Evolutionary conservation across 2,888 invertebrate genomes (phyloP).

Genomic region (Oscheius sp.): DNA sequence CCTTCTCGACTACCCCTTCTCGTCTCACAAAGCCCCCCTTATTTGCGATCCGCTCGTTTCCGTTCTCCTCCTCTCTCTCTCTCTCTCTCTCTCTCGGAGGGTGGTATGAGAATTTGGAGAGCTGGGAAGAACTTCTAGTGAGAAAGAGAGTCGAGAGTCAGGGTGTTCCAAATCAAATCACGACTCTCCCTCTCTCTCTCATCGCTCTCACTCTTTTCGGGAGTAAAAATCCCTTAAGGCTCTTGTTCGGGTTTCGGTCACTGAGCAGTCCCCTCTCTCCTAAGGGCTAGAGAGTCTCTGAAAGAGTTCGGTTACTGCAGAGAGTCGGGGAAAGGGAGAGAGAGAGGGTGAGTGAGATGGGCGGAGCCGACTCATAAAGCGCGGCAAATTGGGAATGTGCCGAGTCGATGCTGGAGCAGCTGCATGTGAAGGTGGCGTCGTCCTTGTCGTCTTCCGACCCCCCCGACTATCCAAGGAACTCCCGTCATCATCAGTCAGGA

Average conservation of each 20-base stretch:
- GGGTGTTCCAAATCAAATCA: conserved; percentile 23
- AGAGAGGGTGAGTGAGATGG: conserved; percentile 33
- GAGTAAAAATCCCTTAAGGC: no score
- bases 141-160: not conserved
- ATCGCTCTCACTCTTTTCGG: no score
- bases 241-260: no score
- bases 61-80: no score
- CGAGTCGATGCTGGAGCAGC: conserved; percentile 41
- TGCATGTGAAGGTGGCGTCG: conserved; percentile 37
- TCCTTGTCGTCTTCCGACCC: not conserved
- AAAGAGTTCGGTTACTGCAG: not conserved
- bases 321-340: conserved; percentile 19
- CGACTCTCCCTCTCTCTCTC: no score
- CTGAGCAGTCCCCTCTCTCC: no score
- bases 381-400: conserved; percentile 36
- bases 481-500: conserved; percentile 19
- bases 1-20: not conserved
- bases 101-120: no score
- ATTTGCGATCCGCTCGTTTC: no score
- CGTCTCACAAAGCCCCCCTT: conserved; percentile 1
- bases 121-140: no score
- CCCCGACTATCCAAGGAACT: not conserved
- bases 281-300: no score
- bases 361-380: conserved; percentile 42
- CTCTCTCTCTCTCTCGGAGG: no score